These are phyloP conservation scores for Conchocele bisecta DNA, from an alignment of 2,888 invertebrate species.

Conservation along the genomic window DNA sequence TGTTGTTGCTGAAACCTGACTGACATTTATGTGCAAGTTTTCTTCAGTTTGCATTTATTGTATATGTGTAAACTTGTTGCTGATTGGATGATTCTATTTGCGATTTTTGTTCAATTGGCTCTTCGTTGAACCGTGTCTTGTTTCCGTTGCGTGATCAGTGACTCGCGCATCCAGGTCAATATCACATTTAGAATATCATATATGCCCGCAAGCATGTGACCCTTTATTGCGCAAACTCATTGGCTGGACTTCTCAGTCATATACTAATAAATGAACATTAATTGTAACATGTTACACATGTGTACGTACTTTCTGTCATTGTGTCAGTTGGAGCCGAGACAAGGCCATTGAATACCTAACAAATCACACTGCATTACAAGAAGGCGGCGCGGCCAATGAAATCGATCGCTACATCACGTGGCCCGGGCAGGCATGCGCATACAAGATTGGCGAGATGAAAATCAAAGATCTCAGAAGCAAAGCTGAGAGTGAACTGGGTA, in stretches of 20 bases:
- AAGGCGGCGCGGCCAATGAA: constrained; percentile 63
- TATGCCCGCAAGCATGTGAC: not conserved
- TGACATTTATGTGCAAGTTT: no score
- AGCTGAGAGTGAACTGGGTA: constrained; percentile 75
- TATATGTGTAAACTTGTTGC: no score
- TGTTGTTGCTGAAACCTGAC: no score
- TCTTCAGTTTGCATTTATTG: no score
- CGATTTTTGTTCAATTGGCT: no score
- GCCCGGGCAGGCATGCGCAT: constrained; percentile 79
- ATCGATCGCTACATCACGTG: constrained; percentile 78
- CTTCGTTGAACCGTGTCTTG: not conserved
- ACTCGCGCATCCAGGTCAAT: no score
- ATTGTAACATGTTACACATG: not conserved
- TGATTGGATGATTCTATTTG: no score
- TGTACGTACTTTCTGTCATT: not conserved
- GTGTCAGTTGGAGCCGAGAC: constrained; percentile 71
- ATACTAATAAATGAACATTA: not conserved
- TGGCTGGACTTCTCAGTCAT: no score
- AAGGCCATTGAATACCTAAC: constrained; percentile 70
- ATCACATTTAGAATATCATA: no score
- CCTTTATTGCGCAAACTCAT: not conserved
- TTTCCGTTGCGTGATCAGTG: no score
- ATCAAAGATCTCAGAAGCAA: constrained; percentile 70
- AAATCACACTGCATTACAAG: constrained; percentile 56
- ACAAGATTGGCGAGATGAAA: constrained; percentile 75